A percentile compares a stretch with the other conserved stretches of the same genome.
phyloP scores from a whole-genome alignment of 30 jellyfish, hydroid and myxozoan species.

The Pseudorhiza aurosa region DNA sequence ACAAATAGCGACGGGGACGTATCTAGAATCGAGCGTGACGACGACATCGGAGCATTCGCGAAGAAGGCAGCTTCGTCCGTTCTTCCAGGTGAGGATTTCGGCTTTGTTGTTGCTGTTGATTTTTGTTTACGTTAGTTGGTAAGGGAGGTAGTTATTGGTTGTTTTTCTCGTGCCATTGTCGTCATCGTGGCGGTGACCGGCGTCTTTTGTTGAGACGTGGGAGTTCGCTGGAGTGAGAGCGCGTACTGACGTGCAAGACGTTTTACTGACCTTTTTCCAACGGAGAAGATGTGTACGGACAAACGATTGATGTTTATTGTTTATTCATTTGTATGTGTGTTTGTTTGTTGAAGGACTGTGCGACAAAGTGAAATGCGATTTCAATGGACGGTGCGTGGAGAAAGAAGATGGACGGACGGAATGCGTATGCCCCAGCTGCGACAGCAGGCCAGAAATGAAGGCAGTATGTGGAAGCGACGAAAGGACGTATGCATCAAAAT shows the following conservation, averaged over 20 bases:
- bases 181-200: no score
- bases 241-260: no score
- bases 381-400: slow-evolving; percentile 33
- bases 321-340: no score
- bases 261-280: no score
- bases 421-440: slow-evolving; percentile 60
- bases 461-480: slow-evolving; percentile 85
- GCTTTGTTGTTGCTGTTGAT: not conserved
- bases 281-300: no score
- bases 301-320: no score
- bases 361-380: slow-evolving; percentile 24
- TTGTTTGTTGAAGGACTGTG: slow-evolving; percentile 56
- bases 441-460: not conserved
- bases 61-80: not conserved
- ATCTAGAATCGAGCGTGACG: not conserved
- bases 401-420: slow-evolving; percentile 29
- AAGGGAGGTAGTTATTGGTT: not conserved
- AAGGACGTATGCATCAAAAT: slow-evolving; percentile 58
- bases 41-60: not conserved
- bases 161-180: not conserved
- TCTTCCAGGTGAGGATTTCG: not conserved
- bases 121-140: not conserved
- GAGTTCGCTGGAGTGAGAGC: no score
- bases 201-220: no score
- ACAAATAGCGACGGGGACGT: not conserved